Evolutionary conservation across 2,113 vertebrate genomes (phyloP), one percentile per base, ranked within the genome.

Genomic region (Lamprotornis superbus): DNA sequence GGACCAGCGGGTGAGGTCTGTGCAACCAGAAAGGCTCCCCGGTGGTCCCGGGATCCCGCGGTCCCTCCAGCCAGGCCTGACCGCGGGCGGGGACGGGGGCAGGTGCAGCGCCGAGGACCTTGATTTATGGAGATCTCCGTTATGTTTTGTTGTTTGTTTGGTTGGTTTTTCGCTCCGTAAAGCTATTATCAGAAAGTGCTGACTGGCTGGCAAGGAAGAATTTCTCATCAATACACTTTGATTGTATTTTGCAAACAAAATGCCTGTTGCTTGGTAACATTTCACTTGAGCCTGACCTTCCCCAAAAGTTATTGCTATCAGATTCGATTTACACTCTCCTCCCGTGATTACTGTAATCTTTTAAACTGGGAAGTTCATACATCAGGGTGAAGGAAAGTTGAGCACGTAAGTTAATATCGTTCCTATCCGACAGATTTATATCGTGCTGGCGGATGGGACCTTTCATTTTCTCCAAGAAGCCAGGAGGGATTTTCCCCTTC

Each of bases 241-340:
- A 98, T 98, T 98, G 97, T 98, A 97, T 97, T 98, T 97, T 98
- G 98, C 97, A 97, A 98, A 98, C 97, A 98, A 96, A 98, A 98
- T 92, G 98, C 97, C 98, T 98, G 98, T 98, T 98, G 98, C 98
- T 98, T 98, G 96, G 98, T 98, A 98, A 99, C 98, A 98, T 98
- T 98, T 98, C 98, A 99, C 97, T 98, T 97, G 97, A 95, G 97
- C 95, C 97, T 98, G 98, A 98, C 98, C 98, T 98, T 98, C 95
- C 71, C 89, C 55, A 37, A 97, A 98, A 98, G 98, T 98, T 98
- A 98, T 98, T 98, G 98, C 98, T 98, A 98, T 98, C 98, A 89
- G 96, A 98, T 98, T 98, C 97, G 98, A 98, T 98, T 98, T 97
- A 97, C 94, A 97, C 98, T 98, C 98, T 98, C 97, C 94, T 93